A percentile compares a stretch with the other conserved stretches of the same genome.
Evolutionary conservation across 2,797 vertebrate species (phyloP).

Genomic region (Otolemur crassicaudatus): DNA sequence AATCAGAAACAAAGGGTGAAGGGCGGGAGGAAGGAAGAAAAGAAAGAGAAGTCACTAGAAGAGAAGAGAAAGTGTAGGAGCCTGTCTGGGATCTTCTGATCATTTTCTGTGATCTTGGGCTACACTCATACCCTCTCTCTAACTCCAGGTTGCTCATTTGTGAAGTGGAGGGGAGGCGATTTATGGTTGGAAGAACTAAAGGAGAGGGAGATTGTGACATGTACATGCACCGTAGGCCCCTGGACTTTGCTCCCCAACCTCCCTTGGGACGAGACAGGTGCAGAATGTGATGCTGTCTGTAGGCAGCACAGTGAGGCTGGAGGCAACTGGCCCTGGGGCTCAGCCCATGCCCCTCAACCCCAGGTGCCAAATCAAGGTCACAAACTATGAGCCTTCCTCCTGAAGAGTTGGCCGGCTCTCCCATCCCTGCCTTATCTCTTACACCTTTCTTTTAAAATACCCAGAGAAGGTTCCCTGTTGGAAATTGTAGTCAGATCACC

Average conservation of each 20-base stretch:
- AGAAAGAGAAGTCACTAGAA: neutral
- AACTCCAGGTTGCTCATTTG: neutral
- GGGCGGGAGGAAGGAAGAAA: neutral
- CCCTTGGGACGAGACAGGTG: accelerated
- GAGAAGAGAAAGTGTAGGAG: neutral
- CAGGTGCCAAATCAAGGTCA: neutral
- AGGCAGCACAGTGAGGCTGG: neutral
- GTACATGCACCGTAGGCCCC: neutral
- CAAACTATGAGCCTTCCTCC: neutral
- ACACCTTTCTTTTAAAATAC: neutral
- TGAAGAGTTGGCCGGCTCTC: neutral
- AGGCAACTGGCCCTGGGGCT: neutral
- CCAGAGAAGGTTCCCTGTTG: neutral
- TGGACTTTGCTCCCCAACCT: neutral
- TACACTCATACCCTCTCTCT: too few relatives aligned
- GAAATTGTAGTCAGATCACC: neutral
- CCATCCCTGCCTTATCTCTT: neutral
- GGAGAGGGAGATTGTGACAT: neutral
- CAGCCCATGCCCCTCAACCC: too few relatives aligned
- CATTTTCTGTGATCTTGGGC: neutral
- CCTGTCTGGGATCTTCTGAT: neutral
- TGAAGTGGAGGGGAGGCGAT: neutral
- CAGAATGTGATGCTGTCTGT: neutral
- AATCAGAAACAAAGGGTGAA: neutral
- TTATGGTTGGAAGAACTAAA: neutral